phyloP scores from a whole-genome alignment of 2,113 vertebrate genomes.

The Myotis lucifugus region DNA sequence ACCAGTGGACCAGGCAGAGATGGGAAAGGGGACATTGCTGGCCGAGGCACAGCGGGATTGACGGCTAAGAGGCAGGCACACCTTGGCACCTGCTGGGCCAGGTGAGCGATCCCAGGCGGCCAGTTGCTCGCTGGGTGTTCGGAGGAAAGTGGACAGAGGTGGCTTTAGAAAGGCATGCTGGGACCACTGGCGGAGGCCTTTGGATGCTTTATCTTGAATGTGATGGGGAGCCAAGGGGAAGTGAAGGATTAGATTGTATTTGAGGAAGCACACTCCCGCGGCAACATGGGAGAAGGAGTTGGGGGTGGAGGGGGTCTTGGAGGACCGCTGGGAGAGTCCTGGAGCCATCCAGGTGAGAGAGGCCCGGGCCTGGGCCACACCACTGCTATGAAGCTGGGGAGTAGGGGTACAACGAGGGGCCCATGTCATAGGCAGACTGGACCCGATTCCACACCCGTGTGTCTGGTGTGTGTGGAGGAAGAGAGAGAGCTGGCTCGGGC shows the following conservation, averaged over 20 bases:
- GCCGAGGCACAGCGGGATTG: neutral
- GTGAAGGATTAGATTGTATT: neutral
- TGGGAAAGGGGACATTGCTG: neutral
- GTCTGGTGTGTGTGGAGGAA: neutral
- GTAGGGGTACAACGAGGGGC: too few relatives aligned
- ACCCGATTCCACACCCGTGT: neutral
- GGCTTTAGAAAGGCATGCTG: neutral
- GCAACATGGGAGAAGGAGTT: neutral
- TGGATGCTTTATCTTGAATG: neutral
- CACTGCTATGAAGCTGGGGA: neutral
- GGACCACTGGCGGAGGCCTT: neutral
- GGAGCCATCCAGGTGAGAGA: neutral
- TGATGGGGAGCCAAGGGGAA: neutral
- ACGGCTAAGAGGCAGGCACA: neutral
- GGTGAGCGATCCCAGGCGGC: neutral
- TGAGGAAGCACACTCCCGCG: neutral
- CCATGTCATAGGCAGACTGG: neutral
- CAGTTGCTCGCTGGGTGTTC: neutral
- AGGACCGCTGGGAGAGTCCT: neutral
- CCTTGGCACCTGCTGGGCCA: neutral
- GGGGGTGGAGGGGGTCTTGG: rapidly evolving
- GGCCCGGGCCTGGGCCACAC: neutral
- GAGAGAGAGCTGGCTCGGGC: neutral
- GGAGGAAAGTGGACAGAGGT: neutral
- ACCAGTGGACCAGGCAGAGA: neutral